phyloP scores from a whole-genome alignment of 2,888 invertebrate species.

The Ecdyonurus torrentis region DNA sequence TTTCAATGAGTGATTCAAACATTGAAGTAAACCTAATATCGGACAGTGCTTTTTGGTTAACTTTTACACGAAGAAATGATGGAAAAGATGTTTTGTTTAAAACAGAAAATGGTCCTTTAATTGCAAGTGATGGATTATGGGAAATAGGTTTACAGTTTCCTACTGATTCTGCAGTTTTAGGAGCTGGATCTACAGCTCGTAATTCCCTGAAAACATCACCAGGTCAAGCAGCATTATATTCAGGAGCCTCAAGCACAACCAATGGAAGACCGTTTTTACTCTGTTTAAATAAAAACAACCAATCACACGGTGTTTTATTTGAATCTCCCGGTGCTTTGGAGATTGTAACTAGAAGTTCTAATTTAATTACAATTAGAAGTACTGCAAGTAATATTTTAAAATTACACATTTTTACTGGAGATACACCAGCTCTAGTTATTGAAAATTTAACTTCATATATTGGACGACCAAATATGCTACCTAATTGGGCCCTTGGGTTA shows the following conservation, averaged over 20 bases:
- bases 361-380: neutral
- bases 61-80: constrained; percentile 13
- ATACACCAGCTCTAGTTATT: neutral
- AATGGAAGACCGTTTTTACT: constrained; percentile 19
- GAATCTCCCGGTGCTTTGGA: constrained; percentile 37
- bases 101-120: constrained; percentile 37
- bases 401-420: neutral
- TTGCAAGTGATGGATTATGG: constrained; percentile 41
- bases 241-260: constrained; percentile 17
- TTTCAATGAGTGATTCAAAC: neutral
- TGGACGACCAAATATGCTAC: constrained; percentile 25
- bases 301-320: constrained; percentile 38
- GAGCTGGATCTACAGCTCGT: constrained; percentile 19
- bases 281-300: constrained; percentile 26
- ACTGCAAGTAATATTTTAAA: neutral
- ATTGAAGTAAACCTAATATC: constrained; percentile 6
- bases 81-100: constrained; percentile 29
- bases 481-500: constrained; percentile 28
- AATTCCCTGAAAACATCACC: neutral
- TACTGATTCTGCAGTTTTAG: constrained; percentile 29
- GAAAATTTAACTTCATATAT: constrained; percentile 22
- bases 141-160: constrained; percentile 38
- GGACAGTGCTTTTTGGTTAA: constrained; percentile 7
- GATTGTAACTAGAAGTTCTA: constrained; percentile 18
- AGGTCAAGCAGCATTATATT: neutral